phyloP scores from a whole-genome alignment of 2,888 invertebrate species.

The Aphodius sticticus region DNA sequence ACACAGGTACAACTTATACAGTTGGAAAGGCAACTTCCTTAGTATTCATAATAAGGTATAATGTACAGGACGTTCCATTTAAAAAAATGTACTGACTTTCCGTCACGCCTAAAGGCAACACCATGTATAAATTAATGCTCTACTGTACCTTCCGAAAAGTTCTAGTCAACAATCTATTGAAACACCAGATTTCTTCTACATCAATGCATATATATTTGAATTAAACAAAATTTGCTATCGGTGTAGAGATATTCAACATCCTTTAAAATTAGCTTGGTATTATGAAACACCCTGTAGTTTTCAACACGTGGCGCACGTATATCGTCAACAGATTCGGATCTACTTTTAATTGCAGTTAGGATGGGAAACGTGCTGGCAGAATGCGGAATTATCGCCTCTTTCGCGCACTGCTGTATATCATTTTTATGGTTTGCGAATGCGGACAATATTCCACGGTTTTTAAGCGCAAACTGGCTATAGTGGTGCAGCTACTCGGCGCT shows the following conservation, averaged over 20 bases:
- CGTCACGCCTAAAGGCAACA: no score
- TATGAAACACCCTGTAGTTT: not conserved
- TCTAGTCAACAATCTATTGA: no score
- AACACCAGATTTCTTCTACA: no score
- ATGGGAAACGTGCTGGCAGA: not conserved
- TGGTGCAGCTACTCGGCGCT: not conserved
- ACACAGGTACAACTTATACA: no score
- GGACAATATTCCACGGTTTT: not conserved
- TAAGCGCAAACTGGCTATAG: not conserved
- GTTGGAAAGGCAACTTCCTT: no score
- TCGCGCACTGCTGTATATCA: not conserved
- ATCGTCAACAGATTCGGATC: not conserved
- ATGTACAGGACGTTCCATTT: no score
- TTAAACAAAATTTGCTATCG: no score
- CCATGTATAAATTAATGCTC: no score
- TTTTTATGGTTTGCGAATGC: not conserved
- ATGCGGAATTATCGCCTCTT: not conserved
- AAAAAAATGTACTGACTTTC: no score
- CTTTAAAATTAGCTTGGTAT: not conserved
- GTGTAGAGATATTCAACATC: not conserved
- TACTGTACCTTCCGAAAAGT: no score
- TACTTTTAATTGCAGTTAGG: not conserved
- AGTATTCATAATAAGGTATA: no score
- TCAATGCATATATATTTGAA: no score
- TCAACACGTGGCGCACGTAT: not conserved